Conservation (phyloP, 2,797 vertebrate genomes). For the Pristis pectinata region DNA sequence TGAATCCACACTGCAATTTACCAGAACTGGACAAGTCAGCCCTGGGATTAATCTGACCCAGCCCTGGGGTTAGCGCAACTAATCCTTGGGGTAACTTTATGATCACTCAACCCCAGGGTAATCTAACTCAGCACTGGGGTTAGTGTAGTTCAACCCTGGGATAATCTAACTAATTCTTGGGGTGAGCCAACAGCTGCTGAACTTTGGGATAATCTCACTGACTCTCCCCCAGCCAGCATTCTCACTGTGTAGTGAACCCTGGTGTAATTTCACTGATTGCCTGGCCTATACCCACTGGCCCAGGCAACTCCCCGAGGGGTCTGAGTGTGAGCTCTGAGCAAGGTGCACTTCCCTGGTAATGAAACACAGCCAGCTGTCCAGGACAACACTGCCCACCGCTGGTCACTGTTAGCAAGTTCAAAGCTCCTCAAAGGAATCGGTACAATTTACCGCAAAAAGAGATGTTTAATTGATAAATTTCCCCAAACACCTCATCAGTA, state of each 20-base stretch:
- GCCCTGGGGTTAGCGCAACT: too few relatives aligned
- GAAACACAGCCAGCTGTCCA: neutral
- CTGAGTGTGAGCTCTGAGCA: neutral
- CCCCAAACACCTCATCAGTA: too few relatives aligned
- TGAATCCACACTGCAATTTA: neutral
- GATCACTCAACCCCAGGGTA: too few relatives aligned
- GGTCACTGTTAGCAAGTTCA: too few relatives aligned
- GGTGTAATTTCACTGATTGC: too few relatives aligned
- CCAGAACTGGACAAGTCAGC: neutral
- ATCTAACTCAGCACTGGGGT: neutral
- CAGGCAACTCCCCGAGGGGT: neutral
- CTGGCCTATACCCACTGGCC: too few relatives aligned
- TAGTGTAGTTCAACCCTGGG: too few relatives aligned
- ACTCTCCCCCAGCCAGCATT: too few relatives aligned
- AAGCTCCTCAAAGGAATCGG: neutral
- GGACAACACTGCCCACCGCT: neutral
- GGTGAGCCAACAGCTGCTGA: neutral
- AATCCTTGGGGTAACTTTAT: too few relatives aligned
- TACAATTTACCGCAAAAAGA: too few relatives aligned
- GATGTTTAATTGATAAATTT: too few relatives aligned
- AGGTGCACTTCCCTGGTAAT: neutral
- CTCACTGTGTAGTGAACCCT: neutral
- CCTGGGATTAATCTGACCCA: too few relatives aligned
- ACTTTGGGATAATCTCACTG: neutral
- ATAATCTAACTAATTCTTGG: neutral